Base-by-base conservation (phyloP, 2,113 vertebrate genomes). In the Rhombomys opimus region DNA sequence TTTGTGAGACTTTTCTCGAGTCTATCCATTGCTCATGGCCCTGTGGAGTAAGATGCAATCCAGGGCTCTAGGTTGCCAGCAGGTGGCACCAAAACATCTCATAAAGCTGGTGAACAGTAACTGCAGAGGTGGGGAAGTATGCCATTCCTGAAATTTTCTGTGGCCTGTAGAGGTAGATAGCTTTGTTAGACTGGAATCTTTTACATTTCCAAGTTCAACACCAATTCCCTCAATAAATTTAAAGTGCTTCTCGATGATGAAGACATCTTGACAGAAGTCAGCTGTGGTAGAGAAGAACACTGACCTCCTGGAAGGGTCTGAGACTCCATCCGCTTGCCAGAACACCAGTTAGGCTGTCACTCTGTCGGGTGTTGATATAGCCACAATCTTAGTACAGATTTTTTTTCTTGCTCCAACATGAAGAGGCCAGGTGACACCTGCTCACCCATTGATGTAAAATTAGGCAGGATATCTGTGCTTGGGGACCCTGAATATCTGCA, bases 21-120 rank as follows among this genome's bases (percentile, higher is more conserved):
- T 52, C 20, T 63, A 65, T 67, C 50, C 67, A 67, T 5, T 70
- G 10, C n/a, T 57, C 2, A 23, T n/a, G n/a, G 5, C 7, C 27
- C 41, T 70, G 0, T 3, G 32, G 25, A 67, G 4, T 18, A 14
- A 38, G 18, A 20, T 52, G 35, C 17, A 32, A 80, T 68, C 27
- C 84, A 67, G 84, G 1, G 2, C 38, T 52, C 52, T 46, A 5
- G 32, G 17, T 2, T 5, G 0, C 32, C 97, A 84, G 90, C 38
- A 97, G 97, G 76, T 93, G 96, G 97, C 95, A 32, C 88, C 82
- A 86, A 59, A 91, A 72, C 68, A 87, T 78, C 88, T n/a, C 23
- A 23, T 38, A 52, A 80, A 92, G 85, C 82, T 54, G 9, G 9
- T 86, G 82, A 8, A 2, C 7, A 12, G 15, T 67, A 27, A 20